Percentiles rank a stretch among this genome's conserved stretches.
These are phyloP conservation scores for Drosophila cyrtoloma DNA, from an alignment of 2,888 invertebrate genomes.

Conservation along the genomic window DNA sequence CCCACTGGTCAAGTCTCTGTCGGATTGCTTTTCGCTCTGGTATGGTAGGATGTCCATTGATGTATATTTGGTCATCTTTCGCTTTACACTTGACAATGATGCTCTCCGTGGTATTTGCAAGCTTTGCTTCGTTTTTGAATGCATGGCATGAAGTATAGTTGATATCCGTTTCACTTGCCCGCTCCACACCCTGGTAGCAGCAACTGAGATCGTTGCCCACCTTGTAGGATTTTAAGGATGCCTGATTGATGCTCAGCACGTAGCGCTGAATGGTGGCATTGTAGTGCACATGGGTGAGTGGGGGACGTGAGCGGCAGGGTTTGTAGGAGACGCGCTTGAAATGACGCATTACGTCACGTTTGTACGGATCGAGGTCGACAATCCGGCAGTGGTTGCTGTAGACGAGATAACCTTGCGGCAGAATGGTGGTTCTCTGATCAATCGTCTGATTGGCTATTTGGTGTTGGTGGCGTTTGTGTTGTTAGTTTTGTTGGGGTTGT, in stretches of 20 bases:
- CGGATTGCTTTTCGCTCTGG: conserved; percentile 86
- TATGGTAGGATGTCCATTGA: conserved; percentile 87
- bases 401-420: conserved; percentile 84
- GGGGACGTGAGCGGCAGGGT: conserved; percentile 85
- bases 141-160: conserved; percentile 84
- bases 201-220: conserved; percentile 71
- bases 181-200: conserved; percentile 83
- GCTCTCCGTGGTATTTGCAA: conserved; percentile 85
- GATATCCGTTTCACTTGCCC: conserved; percentile 78
- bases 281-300: conserved; percentile 81
- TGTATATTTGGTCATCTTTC: conserved; percentile 79
- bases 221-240: conserved; percentile 66
- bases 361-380: conserved; percentile 87
- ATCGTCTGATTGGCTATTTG: conserved; percentile 2
- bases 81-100: conserved; percentile 86
- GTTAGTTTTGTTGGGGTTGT: not conserved
- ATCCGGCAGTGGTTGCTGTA: conserved; percentile 88
- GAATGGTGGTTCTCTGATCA: conserved; percentile 38
- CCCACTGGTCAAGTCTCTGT: conserved; percentile 84
- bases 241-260: conserved; percentile 74
- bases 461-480: not conserved
- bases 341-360: conserved; percentile 86
- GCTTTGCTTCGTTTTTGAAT: conserved; percentile 84
- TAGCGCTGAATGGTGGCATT: conserved; percentile 70
- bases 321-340: conserved; percentile 87